Conservation (phyloP, 2,797 vertebrate genomes). For the Catharus ustulatus region DNA sequence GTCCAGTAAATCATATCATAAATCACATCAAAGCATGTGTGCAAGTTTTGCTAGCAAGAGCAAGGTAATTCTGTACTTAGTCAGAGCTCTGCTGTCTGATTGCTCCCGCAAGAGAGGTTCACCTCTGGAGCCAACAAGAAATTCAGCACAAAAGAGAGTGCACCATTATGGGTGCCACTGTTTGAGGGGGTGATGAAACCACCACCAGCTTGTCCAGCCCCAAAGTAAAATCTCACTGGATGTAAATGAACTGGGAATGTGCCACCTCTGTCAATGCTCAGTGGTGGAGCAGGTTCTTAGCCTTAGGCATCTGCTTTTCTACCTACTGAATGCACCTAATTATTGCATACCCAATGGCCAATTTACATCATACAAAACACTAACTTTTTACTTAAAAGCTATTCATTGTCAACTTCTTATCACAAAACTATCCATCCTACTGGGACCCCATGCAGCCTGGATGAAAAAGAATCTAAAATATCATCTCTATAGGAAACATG, state of each 20-base stretch:
- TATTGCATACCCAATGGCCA: not conserved
- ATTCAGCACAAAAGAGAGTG: not conserved
- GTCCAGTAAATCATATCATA: slow-evolving; percentile 59
- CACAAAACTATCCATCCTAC: not conserved
- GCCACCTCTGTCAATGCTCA: not conserved
- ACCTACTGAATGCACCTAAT: not conserved
- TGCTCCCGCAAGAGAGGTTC: not conserved
- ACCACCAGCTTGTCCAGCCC: not conserved
- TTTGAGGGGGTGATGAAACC: not conserved
- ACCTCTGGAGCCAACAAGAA: not conserved
- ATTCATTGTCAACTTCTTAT: not conserved
- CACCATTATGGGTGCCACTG: not conserved
- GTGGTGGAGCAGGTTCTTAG: not conserved
- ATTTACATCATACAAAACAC: not conserved
- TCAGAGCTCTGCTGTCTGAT: not conserved
- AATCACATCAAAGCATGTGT: slow-evolving; percentile 23
- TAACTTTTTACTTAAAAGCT: not conserved
- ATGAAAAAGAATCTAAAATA: not conserved
- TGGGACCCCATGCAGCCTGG: not conserved
- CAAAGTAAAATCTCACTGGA: not conserved
- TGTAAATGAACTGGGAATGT: not conserved
- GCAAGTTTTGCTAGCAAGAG: not conserved
- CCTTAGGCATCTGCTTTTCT: not conserved
- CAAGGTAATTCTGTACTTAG: not conserved
- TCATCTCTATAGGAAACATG: not conserved